Base-by-base conservation (phyloP, 2,113 vertebrate species). In the Melanostigma gelatinosum region DNA sequence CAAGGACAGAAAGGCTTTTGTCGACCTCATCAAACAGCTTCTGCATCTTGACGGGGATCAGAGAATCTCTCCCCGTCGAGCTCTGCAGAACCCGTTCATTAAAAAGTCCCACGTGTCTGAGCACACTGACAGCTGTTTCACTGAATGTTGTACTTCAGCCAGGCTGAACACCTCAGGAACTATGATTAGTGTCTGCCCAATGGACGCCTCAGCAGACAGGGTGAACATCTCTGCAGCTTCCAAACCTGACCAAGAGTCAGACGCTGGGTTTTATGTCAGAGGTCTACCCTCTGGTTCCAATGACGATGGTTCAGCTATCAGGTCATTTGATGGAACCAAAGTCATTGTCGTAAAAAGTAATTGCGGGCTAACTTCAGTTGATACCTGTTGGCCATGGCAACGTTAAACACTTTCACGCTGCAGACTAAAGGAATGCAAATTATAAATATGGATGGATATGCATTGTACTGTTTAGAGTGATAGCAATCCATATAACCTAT, bases 51-150 rank as follows among this genome's bases (percentile, higher is more conserved):
- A 79, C 0, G 34, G 67, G n/a, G 58, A 64, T 61, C 46, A 55
- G 18, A 72, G 82, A 69, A 72, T 84, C 27, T 44, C 46, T 72
- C 6, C 82, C 13, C 1, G 18, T 38, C n/a, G 78, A n/a, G 57
- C 79, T 79, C 48, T 84, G 44, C 65, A 68, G 61, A 63, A 68
- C 15, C n/a, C 54, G 0, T 79, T 85, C 27, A 44, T 82, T 48
- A 76, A 48, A 20, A 75, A 34, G 32, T 32, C 8, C 27, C 69
- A 71, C 38, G 44, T 82, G 64, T 57, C 8, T 1, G 16, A 38
- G 40, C 24, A n/a, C 22, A 5, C 34, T n/a, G 42, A 71, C 24
- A 42, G 27, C 13, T 50, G 11, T 48, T 20, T 46, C 4, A 76
- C 44, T 46, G 38, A 61, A 40, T 74, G 15, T 60, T 32, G 12